Base-by-base conservation (phyloP, 2,888 invertebrate species). In the Sphaerophoria rueppellii region DNA sequence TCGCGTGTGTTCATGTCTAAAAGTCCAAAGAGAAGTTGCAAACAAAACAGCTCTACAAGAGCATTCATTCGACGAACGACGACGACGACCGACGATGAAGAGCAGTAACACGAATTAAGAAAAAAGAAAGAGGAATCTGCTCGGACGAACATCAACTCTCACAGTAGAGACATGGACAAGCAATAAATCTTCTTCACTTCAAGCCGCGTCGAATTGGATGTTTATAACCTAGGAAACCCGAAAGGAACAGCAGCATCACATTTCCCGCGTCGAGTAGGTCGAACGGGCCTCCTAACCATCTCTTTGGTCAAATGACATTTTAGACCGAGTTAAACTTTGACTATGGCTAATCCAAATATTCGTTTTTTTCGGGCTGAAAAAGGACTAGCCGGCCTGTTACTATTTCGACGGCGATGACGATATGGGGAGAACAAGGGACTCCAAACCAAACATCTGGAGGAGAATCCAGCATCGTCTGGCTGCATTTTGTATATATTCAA, bases 111-210 rank as follows among this genome's bases (percentile, higher is more conserved):
- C 11, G 46, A 54, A 60, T 4, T 11, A 43, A 5, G 12, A 67
- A 48, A 46, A 61, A 32, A 24, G n/a, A 67, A 61, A 67, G 35
- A 69, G 43, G 70, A 74, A 74, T 82, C 73, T 71, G 83, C 79
- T 83, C 55, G 55, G 57, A 72, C 60, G 79, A 72, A 85, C 85
- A 85, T 80, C 85, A 85, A 77, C 76, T 85, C 76, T 85, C 80
- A 77, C 81, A 80, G 80, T 76, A 79, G 83, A 76, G 83, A 76
- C 71, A 70, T 85, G 81, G 85, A 85, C 85, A 85, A 81, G 85
- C 76, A 81, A 85, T 85, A 85, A 85, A 85, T 85, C 85, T 85
- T 73, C 85, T 77, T 85, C 85, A 85, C 85, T 85, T 85, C 81
- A 81, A 81, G 81, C 81, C 85, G 81, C 85, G 85, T 85, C 85